These are phyloP conservation scores for Alcis repandata DNA, from an alignment of 2,888 invertebrate genomes.

Conservation along the genomic window DNA sequence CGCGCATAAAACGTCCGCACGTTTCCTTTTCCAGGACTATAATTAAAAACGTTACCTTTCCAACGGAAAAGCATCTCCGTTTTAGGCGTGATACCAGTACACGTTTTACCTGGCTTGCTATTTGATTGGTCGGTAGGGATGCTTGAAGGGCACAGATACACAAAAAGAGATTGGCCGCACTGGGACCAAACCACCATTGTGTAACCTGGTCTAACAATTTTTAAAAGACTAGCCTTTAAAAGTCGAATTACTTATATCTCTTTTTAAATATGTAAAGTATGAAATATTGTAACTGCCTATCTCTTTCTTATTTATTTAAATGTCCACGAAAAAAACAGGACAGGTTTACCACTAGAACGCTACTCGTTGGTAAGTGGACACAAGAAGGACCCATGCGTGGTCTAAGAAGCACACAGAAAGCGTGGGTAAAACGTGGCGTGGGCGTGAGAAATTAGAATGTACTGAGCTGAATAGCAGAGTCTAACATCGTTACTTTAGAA, in stretches of 20 bases:
- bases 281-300: too few relatives aligned
- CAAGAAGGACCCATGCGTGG: too few relatives aligned
- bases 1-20: slow-evolving; percentile 14
- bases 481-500: too few relatives aligned
- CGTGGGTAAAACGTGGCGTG: too few relatives aligned
- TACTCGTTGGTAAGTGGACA: too few relatives aligned
- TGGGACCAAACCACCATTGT: not conserved
- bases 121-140: slow-evolving; percentile 36
- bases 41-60: slow-evolving; percentile 43
- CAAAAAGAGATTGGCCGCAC: slow-evolving; percentile 18
- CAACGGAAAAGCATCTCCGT: slow-evolving; percentile 30
- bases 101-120: slow-evolving; percentile 29
- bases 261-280: too few relatives aligned
- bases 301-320: too few relatives aligned
- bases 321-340: too few relatives aligned
- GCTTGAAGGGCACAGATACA: slow-evolving; percentile 43
- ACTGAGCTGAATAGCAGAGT: too few relatives aligned
- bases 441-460: too few relatives aligned
- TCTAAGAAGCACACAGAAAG: too few relatives aligned
- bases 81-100: slow-evolving; percentile 12
- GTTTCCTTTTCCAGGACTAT: slow-evolving; percentile 32
- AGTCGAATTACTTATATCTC: not conserved
- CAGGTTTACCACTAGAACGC: too few relatives aligned
- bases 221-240: not conserved
- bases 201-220: not conserved